These are phyloP conservation scores for Lutjanus erythropterus DNA, from an alignment of 2,113 vertebrate species.

Conservation along the genomic window DNA sequence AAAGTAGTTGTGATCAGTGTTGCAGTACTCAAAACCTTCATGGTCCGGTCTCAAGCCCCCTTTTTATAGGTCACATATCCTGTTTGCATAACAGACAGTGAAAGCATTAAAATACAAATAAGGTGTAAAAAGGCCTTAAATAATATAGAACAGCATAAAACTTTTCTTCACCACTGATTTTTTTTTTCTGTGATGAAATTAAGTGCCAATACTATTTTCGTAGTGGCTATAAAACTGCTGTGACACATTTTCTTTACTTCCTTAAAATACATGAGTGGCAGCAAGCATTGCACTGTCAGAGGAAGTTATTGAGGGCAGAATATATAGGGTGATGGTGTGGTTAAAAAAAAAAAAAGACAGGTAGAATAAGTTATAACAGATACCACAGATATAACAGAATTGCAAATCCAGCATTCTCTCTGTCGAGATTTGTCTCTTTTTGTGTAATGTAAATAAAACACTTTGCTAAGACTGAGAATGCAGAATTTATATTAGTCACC, in stretches of 20 bases:
- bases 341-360: not conserved
- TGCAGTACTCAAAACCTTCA: too few species aligned
- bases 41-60: too few species aligned
- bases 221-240: not conserved
- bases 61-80: not conserved
- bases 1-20: too few species aligned
- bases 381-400: too few species aligned
- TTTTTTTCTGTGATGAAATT: not conserved
- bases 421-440: not conserved
- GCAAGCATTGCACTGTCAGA: not conserved
- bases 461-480: too few species aligned
- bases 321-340: not conserved
- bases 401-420: not conserved
- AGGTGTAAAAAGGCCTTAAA: not conserved
- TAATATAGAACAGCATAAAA: not conserved
- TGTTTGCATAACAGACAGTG: not conserved
- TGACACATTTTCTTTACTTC: not conserved
- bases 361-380: too few species aligned
- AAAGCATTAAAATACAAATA: not conserved
- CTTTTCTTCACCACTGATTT: not conserved
- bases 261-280: not conserved
- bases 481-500: not conserved
- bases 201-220: not conserved
- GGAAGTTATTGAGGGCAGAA: not conserved
- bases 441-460: too few species aligned